Evolutionary conservation across 2,888 invertebrate species (phyloP).

Genomic region (Tholera decimalis): DNA sequence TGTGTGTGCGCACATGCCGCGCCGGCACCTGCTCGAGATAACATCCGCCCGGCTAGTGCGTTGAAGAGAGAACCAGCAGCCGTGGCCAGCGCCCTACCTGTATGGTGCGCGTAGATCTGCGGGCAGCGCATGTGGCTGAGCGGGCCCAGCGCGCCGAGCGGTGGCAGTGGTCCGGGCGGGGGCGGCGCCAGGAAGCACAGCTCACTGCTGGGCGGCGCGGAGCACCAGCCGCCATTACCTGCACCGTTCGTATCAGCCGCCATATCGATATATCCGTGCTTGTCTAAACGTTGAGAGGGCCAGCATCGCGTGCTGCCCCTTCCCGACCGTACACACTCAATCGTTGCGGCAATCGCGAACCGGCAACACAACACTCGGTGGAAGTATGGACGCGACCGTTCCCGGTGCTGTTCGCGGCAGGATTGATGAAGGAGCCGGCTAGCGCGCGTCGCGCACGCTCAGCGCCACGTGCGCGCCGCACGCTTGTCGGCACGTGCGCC

Average conservation of each 20-base stretch:
- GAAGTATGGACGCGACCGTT: constrained; percentile 81
- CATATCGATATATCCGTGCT: constrained; percentile 92
- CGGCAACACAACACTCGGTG: constrained; percentile 42
- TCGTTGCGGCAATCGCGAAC: constrained; percentile 66
- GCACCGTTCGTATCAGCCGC: constrained; percentile 71
- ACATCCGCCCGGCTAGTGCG: not conserved
- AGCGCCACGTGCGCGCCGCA: constrained; percentile 82
- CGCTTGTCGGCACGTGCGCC: constrained; percentile 71
- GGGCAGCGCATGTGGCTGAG: constrained; percentile 12
- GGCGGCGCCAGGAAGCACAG: constrained; percentile 67
- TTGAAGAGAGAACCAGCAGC: not conserved
- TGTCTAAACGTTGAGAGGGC: constrained; percentile 82
- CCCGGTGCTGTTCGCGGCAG: constrained; percentile 83
- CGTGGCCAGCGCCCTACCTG: constrained; percentile 52
- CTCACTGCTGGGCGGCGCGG: constrained; percentile 48
- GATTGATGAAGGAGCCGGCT: constrained; percentile 81
- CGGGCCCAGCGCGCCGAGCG: constrained; percentile 22
- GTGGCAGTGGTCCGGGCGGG: constrained; percentile 58
- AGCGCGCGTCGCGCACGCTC: constrained; percentile 76
- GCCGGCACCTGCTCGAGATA: constrained; percentile 12
- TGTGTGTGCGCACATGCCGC: constrained; percentile 22
- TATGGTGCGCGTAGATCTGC: constrained; percentile 25
- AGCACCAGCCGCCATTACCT: constrained; percentile 69
- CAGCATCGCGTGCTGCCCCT: constrained; percentile 82
- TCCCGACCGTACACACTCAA: constrained; percentile 76